Conservation (phyloP, 2,113 vertebrate species). For the Quiscalus mexicanus region DNA sequence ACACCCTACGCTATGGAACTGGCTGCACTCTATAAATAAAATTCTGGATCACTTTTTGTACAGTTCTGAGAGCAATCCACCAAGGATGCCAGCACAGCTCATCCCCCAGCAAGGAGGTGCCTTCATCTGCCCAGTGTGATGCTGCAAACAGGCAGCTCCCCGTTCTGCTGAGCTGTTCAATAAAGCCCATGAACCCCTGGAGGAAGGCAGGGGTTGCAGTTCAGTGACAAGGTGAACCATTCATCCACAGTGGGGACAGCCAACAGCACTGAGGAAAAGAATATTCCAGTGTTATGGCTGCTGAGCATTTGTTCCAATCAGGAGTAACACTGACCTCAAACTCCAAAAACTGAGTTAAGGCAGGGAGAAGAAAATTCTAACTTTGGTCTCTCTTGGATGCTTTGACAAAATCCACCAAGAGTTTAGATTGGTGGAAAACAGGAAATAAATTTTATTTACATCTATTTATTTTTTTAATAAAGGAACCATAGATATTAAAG, state of each 20-base stretch:
- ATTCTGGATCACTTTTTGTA: slow-evolving; percentile 35
- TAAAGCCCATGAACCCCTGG: not conserved
- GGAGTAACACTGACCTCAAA: not conserved
- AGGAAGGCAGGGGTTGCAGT: not conserved
- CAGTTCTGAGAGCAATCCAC: not conserved
- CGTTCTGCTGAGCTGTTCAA: not conserved
- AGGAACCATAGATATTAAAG: accelerated
- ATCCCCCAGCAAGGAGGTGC: not conserved
- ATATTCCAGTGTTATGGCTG: not conserved
- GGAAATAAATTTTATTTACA: not conserved
- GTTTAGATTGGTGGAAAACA: not conserved
- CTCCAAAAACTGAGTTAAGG: not conserved
- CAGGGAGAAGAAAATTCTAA: not conserved
- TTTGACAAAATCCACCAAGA: not conserved
- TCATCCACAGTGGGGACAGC: not conserved
- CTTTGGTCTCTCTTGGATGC: not conserved
- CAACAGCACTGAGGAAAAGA: not conserved
- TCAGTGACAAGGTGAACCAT: not conserved
- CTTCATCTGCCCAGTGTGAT: not conserved
- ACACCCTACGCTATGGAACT: slow-evolving; percentile 18
- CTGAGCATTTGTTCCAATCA: not conserved
- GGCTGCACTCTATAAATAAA: slow-evolving; percentile 47
- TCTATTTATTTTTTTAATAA: not conserved
- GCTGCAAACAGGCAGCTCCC: not conserved
- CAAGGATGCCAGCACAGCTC: not conserved